Evolutionary conservation across 2,888 invertebrate species (phyloP), one percentile per base, ranked within the genome.

Genomic region (Cephalotes varians): DNA sequence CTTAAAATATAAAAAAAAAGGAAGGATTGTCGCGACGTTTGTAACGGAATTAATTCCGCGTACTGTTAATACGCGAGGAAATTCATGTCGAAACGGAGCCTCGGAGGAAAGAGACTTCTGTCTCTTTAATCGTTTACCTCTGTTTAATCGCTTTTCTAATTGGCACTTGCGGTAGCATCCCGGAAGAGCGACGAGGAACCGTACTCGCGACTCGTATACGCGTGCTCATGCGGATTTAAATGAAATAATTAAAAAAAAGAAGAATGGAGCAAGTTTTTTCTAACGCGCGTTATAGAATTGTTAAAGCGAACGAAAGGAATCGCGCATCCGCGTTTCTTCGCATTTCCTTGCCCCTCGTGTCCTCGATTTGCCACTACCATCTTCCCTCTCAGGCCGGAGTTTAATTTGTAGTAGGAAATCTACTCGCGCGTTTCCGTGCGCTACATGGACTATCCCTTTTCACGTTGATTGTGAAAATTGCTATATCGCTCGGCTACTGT

Each of bases 381-480:
- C 44, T 44, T 65, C 44, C 28, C 18, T 65, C 84, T 77, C 82
- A 83, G 81, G 81, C 82, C 71, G 56, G 73, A 81, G 71, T 87
- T 90, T 91, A 90, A 91, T 91, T 91, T 90, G 88, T 88, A 82
- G 82, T 87, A 83, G 89, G 88, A 88, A 91, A 91, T 91, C 87
- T 86, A 84, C 88, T 88, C 88, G n/a, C n/a, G n/a, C n/a, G 86
- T 90, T 91, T 87, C 88, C 89, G 88, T 81, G 85, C 64, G 79
- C 76, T n/a, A 44, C 44, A 64, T 44, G 31, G 40, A 69, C 31
- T 54, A 51, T 76, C 76, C 25, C 51, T 76, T 49, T 34, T 64
- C 49, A 67, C 60, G 40, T 34, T 47, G 28, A 71, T n/a, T n/a
- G 54, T 31, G 71, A 77, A 77, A 71, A 77, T 71, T 31, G 54